Evolutionary conservation across 2,797 vertebrate genomes (phyloP).

Genomic region (Gymnoscopelus braueri): DNA sequence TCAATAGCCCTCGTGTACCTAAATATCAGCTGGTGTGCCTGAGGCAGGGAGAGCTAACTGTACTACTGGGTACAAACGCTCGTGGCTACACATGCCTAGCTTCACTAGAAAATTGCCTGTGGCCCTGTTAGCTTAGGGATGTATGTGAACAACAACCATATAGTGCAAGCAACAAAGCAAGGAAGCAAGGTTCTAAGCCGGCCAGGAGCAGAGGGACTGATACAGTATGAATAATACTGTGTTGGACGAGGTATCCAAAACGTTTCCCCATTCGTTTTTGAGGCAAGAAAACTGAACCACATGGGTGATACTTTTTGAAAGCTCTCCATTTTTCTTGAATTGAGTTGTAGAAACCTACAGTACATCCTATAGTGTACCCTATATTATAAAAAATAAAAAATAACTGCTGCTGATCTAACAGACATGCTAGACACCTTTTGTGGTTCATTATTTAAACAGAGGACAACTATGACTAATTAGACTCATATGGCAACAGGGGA

Average conservation of each 20-base stretch:
- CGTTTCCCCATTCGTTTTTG: background rate
- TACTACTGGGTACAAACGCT: slow-evolving; percentile 7
- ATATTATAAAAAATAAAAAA: too few species aligned
- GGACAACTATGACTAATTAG: slow-evolving; percentile 33
- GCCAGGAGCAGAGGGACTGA: slow-evolving; percentile 41
- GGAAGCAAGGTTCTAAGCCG: slow-evolving; percentile 23
- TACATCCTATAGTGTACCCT: background rate
- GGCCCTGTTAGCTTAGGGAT: background rate
- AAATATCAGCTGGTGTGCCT: slow-evolving; percentile 18
- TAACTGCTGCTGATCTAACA: background rate
- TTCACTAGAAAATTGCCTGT: background rate
- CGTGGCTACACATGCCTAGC: too few species aligned
- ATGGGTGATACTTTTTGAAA: background rate
- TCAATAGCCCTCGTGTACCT: slow-evolving; percentile 10
- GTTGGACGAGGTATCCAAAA: slow-evolving; percentile 10
- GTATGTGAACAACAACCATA: slow-evolving; percentile 23
- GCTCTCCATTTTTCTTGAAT: background rate
- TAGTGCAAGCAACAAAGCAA: slow-evolving; percentile 4
- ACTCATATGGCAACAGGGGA: slow-evolving; percentile 24
- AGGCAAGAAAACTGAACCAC: background rate
- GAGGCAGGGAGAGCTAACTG: slow-evolving; percentile 15
- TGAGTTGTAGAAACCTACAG: background rate
- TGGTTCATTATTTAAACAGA: slow-evolving; percentile 19
- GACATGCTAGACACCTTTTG: slow-evolving; percentile 20
- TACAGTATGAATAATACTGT: slow-evolving; percentile 27